Percentiles rank a stretch among this genome's conserved stretches.
phyloP scores from a whole-genome alignment of 1,140 invertebrate genomes.

The Zophobas atratus region DNA sequence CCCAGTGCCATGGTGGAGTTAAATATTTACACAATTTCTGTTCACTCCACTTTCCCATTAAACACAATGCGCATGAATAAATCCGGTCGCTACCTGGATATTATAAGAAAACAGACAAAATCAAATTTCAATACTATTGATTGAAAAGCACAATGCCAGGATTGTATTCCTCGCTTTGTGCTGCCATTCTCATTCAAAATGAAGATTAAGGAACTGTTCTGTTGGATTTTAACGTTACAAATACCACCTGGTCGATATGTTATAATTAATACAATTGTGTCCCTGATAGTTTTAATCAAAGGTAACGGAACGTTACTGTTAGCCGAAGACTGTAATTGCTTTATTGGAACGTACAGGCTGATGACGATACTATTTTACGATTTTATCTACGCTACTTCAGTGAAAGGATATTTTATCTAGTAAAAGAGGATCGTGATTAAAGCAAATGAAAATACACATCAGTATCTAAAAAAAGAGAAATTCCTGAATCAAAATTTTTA shows the following conservation, averaged over 20 bases:
- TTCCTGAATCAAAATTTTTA: too few species aligned
- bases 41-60: conserved; percentile 48
- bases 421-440: too few species aligned
- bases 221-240: conserved; percentile 42
- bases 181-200: conserved; percentile 55
- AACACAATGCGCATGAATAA: conserved; percentile 49
- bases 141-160: conserved; percentile 56
- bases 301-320: conserved; percentile 2
- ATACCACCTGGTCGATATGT: conserved; percentile 41
- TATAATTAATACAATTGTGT: conserved; percentile 32
- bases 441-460: too few species aligned
- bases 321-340: conserved; percentile 13
- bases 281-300: conserved; percentile 32
- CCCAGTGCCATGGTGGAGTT: conserved; percentile 33
- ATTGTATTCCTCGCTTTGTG: conserved; percentile 58
- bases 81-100: conserved; percentile 56
- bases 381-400: too few species aligned
- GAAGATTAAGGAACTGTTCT: conserved; percentile 35
- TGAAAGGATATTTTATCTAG: too few species aligned
- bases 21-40: conserved; percentile 45
- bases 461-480: too few species aligned
- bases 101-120: conserved; percentile 61
- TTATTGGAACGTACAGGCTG: not conserved
- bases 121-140: conserved; percentile 60
- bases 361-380: not conserved